phyloP scores from a whole-genome alignment of 2,797 vertebrate species.

The Vipera latastei region DNA sequence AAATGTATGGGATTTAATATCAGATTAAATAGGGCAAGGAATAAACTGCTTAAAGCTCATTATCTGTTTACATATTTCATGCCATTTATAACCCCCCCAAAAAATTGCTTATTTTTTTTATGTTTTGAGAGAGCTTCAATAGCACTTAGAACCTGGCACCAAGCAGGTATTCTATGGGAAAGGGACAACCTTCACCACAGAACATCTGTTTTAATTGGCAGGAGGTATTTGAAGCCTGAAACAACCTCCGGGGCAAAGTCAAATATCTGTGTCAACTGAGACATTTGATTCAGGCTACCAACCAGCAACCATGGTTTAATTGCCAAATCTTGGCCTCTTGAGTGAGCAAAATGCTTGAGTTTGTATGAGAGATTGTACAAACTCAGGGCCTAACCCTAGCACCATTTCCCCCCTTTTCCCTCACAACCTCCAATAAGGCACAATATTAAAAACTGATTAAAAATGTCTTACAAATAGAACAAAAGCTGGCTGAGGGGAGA shows the following conservation, averaged over 20 bases:
- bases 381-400: background rate
- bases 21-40: conserved; percentile 26
- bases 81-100: background rate
- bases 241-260: background rate
- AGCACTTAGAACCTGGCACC: background rate
- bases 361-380: background rate
- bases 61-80: conserved; percentile 22
- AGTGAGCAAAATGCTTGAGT: background rate
- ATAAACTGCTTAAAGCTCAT: background rate
- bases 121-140: conserved; percentile 5
- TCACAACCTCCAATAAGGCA: background rate
- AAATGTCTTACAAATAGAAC: background rate
- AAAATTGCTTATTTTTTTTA: conserved; percentile 3
- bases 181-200: background rate
- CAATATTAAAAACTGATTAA: background rate
- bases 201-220: background rate
- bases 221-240: background rate
- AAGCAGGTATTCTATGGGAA: background rate
- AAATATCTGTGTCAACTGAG: background rate
- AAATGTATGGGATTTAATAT: conserved; percentile 24
- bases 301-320: background rate
- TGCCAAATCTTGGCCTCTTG: background rate
- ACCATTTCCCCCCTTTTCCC: background rate
- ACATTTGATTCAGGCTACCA: background rate
- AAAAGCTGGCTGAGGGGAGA: background rate